These are phyloP conservation scores for Dichetophora obliterata DNA, from an alignment of 2,888 invertebrate species.

Conservation along the genomic window DNA sequence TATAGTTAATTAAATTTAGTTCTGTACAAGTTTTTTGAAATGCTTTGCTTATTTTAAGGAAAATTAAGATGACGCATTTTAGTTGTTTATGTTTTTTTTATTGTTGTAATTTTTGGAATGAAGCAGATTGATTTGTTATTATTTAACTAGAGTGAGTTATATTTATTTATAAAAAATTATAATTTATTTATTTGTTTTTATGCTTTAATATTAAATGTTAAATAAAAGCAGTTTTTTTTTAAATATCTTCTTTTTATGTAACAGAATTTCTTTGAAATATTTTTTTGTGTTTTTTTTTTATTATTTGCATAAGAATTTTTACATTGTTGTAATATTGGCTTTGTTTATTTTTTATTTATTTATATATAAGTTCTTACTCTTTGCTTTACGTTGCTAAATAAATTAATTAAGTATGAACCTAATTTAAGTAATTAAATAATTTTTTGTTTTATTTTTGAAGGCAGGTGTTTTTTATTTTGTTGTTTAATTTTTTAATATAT, in stretches of 20 bases:
- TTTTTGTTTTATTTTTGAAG: slow-evolving; percentile 22
- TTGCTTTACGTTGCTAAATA: slow-evolving; percentile 31
- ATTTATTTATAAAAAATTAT: slow-evolving; percentile 47
- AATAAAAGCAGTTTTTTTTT: slow-evolving; percentile 22
- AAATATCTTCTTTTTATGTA: background rate
- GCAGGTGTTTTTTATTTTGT: slow-evolving; percentile 29
- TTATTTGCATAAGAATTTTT: slow-evolving; percentile 33
- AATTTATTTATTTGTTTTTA: slow-evolving; percentile 1
- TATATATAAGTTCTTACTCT: slow-evolving; percentile 17
- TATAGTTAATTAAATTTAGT: slow-evolving; percentile 30
- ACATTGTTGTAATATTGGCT: slow-evolving; percentile 25
- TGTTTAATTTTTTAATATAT: slow-evolving; percentile 12
- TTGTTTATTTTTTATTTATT: slow-evolving; percentile 9
- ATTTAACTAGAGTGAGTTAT: slow-evolving; percentile 44
- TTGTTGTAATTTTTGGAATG: slow-evolving; percentile 17
- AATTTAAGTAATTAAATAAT: slow-evolving; percentile 29
- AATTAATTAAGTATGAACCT: slow-evolving; percentile 36
- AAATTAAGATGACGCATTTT: slow-evolving; percentile 17
- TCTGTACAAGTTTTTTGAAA: slow-evolving; percentile 22
- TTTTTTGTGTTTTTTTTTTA: slow-evolving; percentile 39
- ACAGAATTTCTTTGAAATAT: slow-evolving; percentile 25
- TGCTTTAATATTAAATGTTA: slow-evolving; percentile 17
- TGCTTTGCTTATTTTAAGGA: slow-evolving; percentile 7
- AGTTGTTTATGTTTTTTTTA: background rate
- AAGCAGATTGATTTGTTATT: slow-evolving; percentile 44